Evolutionary conservation across 1,140 invertebrate genomes (phyloP).

Genomic region (Phocides pigmalion): DNA sequence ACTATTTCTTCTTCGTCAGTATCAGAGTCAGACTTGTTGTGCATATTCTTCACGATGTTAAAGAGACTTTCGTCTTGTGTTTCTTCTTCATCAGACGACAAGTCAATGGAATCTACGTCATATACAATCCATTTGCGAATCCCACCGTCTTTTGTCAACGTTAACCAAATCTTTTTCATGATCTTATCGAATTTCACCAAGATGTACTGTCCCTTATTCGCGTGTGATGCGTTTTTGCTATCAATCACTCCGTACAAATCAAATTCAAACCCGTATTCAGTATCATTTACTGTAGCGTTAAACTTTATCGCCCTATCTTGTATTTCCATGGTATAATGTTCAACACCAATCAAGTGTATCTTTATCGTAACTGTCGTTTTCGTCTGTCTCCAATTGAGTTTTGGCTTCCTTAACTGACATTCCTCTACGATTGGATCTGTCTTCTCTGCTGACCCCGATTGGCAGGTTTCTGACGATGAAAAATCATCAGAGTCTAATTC

Average conservation of each 20-base stretch:
- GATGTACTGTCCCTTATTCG: constrained; percentile 66
- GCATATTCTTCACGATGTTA: constrained; percentile 39
- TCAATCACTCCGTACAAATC: constrained; percentile 66
- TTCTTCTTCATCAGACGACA: constrained; percentile 64
- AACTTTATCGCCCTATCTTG: constrained; percentile 54
- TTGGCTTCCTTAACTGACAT: constrained; percentile 43
- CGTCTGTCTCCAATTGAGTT: constrained; percentile 66
- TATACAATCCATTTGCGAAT: constrained; percentile 68
- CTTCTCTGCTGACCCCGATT: constrained; percentile 13
- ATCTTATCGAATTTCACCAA: constrained; percentile 58
- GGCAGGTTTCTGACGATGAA: constrained; percentile 42
- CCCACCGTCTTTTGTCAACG: constrained; percentile 48
- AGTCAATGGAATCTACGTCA: constrained; percentile 62
- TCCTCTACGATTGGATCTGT: constrained; percentile 4
- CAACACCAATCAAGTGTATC: constrained; percentile 60
- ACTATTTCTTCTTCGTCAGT: constrained; percentile 42
- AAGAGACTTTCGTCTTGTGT: constrained; percentile 28
- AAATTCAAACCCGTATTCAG: constrained; percentile 58
- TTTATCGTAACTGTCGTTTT: constrained; percentile 55
- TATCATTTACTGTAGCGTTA: constrained; percentile 43
- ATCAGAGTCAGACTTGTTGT: constrained; percentile 31
- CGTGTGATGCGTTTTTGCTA: constrained; percentile 44
- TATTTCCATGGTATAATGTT: constrained; percentile 58
- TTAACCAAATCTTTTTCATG: constrained; percentile 59
- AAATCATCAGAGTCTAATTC: constrained; percentile 64